Evolutionary conservation across 2,113 vertebrate genomes (phyloP).

Genomic region (Osmerus eperlanus): DNA sequence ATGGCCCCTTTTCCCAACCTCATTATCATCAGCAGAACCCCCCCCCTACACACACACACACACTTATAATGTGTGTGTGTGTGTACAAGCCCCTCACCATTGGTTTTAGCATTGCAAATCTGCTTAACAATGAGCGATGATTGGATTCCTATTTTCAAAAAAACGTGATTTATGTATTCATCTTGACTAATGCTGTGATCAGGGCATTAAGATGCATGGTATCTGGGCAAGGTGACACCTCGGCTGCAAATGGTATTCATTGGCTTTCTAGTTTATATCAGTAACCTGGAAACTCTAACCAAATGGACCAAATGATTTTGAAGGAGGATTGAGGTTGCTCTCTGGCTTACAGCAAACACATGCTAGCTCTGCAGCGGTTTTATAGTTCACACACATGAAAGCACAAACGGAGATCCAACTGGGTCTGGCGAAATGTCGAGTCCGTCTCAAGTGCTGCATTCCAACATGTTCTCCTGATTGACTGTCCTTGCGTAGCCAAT

Average conservation of each 20-base stretch:
- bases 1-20: slow-evolving; percentile 30
- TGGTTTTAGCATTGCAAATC: slow-evolving; percentile 66
- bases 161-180: slow-evolving; percentile 70
- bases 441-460: neutral
- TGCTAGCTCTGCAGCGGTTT: too few species aligned
- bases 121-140: slow-evolving; percentile 64
- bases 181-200: slow-evolving; percentile 47
- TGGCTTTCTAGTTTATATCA: slow-evolving; percentile 58
- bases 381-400: too few species aligned
- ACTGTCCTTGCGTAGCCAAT: neutral
- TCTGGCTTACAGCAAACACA: neutral
- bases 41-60: slow-evolving; percentile 28
- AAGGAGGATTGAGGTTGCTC: slow-evolving; percentile 10
- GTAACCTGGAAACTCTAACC: slow-evolving; percentile 43
- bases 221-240: slow-evolving; percentile 62
- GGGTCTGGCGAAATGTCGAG: too few species aligned
- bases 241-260: slow-evolving; percentile 67
- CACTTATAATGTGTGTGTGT: too few species aligned
- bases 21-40: slow-evolving; percentile 55
- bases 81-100: slow-evolving; percentile 58
- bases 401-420: too few species aligned
- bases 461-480: neutral
- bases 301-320: slow-evolving; percentile 49
- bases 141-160: slow-evolving; percentile 71
- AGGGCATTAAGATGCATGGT: slow-evolving; percentile 63